Percentiles rank a stretch among this genome's conserved stretches.
Conservation (phyloP, 2,113 vertebrate genomes). For the Spea bombifrons region DNA sequence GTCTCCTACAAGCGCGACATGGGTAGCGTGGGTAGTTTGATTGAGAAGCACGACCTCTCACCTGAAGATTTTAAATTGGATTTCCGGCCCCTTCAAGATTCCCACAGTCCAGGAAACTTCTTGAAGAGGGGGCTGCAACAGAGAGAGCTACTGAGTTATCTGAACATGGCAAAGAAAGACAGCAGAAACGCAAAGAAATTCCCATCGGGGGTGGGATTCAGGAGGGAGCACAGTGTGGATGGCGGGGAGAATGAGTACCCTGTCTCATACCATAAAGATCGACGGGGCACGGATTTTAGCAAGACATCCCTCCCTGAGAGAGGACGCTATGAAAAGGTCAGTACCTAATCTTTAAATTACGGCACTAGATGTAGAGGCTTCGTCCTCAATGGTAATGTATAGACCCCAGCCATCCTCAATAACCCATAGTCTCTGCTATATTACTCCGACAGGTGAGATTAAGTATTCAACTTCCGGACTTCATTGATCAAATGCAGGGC, state of each 20-base stretch:
- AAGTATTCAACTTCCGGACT: too few species aligned
- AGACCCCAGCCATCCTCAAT: too few species aligned
- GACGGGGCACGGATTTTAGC: slow-evolving; percentile 81
- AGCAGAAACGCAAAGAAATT: slow-evolving; percentile 70
- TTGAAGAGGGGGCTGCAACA: slow-evolving; percentile 86
- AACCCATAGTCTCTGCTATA: too few species aligned
- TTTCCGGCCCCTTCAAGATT: slow-evolving; percentile 71
- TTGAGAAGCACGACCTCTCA: slow-evolving; percentile 85
- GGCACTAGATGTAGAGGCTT: too few species aligned
- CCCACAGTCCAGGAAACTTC: slow-evolving; percentile 79
- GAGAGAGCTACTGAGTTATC: slow-evolving; percentile 88
- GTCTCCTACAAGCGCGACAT: slow-evolving; percentile 69
- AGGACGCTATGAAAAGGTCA: slow-evolving; percentile 91
- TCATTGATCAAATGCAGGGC: too few species aligned
- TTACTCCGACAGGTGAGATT: too few species aligned
- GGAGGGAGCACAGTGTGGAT: slow-evolving; percentile 69
- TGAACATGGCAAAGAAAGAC: slow-evolving; percentile 89
- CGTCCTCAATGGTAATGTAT: too few species aligned
- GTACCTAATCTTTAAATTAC: background rate
- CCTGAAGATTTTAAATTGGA: slow-evolving; percentile 70
- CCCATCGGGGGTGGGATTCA: slow-evolving; percentile 57
- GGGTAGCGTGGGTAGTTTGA: slow-evolving; percentile 95
- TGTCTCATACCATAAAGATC: slow-evolving; percentile 79
- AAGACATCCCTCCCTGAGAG: slow-evolving; percentile 88
- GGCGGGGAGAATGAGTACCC: slow-evolving; percentile 70